These are phyloP conservation scores for Archaeoteleia sp. DNA, from an alignment of 2,888 invertebrate genomes.

Conservation along the genomic window DNA sequence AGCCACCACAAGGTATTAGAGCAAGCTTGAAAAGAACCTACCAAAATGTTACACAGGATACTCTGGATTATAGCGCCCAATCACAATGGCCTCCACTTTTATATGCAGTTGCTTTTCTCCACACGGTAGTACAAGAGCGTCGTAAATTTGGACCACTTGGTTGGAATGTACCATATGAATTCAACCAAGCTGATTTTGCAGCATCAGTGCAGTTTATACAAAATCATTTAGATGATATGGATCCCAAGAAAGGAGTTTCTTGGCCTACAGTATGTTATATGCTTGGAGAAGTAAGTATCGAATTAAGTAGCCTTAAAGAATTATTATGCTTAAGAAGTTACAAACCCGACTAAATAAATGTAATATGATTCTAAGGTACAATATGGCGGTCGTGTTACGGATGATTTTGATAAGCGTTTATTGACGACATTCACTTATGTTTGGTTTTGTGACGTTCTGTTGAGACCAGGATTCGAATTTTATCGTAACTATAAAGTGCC, in stretches of 20 bases:
- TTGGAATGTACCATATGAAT: slow-evolving; percentile 98
- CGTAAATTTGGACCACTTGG: slow-evolving; percentile 97
- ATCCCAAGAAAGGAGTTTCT: slow-evolving; percentile 96
- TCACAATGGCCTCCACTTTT: slow-evolving; percentile 95
- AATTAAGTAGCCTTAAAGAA: too few relatives aligned
- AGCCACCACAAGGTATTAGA: slow-evolving; percentile 96
- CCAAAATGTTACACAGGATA: slow-evolving; percentile 91
- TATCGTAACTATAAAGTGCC: slow-evolving; percentile 95
- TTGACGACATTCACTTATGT: slow-evolving; percentile 94
- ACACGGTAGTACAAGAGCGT: slow-evolving; percentile 95
- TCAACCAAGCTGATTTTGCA: slow-evolving; percentile 96
- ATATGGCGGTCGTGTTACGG: slow-evolving; percentile 94
- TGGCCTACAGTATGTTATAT: slow-evolving; percentile 99
- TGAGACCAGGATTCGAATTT: slow-evolving; percentile 93
- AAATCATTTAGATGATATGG: slow-evolving; percentile 97
- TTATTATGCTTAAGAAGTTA: too few relatives aligned
- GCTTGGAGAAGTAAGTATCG: slow-evolving; percentile 91
- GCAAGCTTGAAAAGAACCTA: slow-evolving; percentile 97
- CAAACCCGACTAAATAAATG: too few relatives aligned
- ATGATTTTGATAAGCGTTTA: slow-evolving; percentile 96
- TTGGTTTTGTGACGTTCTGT: slow-evolving; percentile 95
- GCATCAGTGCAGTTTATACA: slow-evolving; percentile 97
- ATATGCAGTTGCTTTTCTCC: slow-evolving; percentile 95
- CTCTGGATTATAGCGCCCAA: slow-evolving; percentile 92
- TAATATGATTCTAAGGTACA: too few relatives aligned